Base-by-base conservation (phyloP, 2,888 invertebrate genomes). In the Brachycybe producta region DNA sequence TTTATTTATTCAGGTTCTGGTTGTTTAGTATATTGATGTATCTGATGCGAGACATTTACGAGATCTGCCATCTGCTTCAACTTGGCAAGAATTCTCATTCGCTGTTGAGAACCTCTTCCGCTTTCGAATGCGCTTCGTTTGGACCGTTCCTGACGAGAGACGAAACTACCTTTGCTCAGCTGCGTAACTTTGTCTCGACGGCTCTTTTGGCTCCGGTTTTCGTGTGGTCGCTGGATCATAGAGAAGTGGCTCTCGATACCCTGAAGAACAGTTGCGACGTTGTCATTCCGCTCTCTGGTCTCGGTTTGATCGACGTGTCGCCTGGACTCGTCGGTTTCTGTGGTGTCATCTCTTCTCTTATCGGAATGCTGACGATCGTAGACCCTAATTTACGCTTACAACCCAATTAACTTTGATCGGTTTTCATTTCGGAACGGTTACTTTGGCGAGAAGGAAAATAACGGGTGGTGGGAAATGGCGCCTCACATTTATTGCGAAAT, bases 191-290 rank as follows among this genome's bases (percentile, higher is more conserved):
- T 24, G 30, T 15, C 43, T n/a, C 8, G 58, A 36, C 45, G 19
- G 26, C 49, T 21, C 1, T 39, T 3, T 52, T 40, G 13, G 52
- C 41, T 44, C 36, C 40, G 27, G 34, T 49, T 15, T 46, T 48
- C n/a, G 41, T 23, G 26, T 53, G 43, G 23, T 19, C 44, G 4
- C 61, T 41, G 53, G 61, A 67, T 38, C 71, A 78, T 60, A 78
- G 77, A 60, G 79, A 80, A 65, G 71, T 91, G 8, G 73, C 83
- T 51, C 73, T 88, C 55, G 91, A 92, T 68, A 80, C 83, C 1
- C 62, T 85, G 4, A 90, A 87, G 66, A 91, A 92, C 71, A 68
- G 76, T 7, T 86, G 86, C 69, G 91, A 92, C 67, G 67, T 91
- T 50, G 82, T 87, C 60, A 82, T 92, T 62, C 91, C 91, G 0